These are phyloP conservation scores for Agelastica alni DNA, from an alignment of 2,888 invertebrate species.

Conservation along the genomic window DNA sequence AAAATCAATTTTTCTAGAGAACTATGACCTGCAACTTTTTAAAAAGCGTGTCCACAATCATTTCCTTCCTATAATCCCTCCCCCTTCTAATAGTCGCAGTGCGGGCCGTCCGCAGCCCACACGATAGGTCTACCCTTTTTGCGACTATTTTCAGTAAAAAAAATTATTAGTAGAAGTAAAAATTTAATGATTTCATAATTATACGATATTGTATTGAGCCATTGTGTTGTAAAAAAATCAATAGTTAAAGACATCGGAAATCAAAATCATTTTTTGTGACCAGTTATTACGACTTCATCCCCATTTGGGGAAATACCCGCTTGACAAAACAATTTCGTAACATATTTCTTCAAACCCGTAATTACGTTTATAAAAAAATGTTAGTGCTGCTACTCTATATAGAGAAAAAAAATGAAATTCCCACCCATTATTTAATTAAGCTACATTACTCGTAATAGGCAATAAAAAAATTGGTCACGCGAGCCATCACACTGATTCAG, in stretches of 20 bases:
- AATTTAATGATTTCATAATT: too few relatives aligned
- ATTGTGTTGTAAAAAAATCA: too few relatives aligned
- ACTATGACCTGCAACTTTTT: too few relatives aligned
- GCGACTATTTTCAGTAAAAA: too few relatives aligned
- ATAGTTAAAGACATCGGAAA: neutral
- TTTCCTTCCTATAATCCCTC: too few relatives aligned
- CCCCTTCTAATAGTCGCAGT: too few relatives aligned
- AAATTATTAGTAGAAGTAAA: too few relatives aligned
- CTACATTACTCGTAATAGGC: slow-evolving; percentile 14
- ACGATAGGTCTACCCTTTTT: too few relatives aligned
- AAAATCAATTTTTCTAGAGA: too few relatives aligned
- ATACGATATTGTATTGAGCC: too few relatives aligned
- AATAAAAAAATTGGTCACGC: slow-evolving; percentile 18
- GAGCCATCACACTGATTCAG: neutral
- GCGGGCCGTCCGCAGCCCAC: too few relatives aligned
- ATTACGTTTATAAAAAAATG: slow-evolving; percentile 1
- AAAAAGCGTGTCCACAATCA: too few relatives aligned
- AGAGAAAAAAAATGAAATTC: slow-evolving; percentile 3
- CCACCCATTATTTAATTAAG: slow-evolving; percentile 19
- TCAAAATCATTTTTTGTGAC: neutral
- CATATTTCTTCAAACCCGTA: slow-evolving; percentile 4
- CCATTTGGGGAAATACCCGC: slow-evolving; percentile 4
- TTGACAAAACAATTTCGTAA: slow-evolving; percentile 3
- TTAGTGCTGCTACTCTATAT: neutral
- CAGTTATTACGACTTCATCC: neutral